Percentiles rank a stretch among this genome's conserved stretches.
phyloP scores from a whole-genome alignment of 2,113 vertebrate species.

The Macheiramphus alcinus region DNA sequence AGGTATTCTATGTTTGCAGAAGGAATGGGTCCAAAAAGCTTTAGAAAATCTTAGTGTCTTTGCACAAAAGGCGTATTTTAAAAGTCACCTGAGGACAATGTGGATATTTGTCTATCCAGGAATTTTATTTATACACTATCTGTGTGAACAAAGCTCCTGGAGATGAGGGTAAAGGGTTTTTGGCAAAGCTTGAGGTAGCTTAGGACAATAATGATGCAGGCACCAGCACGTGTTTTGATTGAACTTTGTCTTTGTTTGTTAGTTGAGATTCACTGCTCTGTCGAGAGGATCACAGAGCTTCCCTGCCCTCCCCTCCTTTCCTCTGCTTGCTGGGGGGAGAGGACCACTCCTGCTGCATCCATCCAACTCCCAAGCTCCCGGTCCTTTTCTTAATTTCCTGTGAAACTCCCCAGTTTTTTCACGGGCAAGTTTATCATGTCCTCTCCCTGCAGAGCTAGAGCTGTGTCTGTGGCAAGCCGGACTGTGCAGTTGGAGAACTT shows the following conservation, averaged over 20 bases:
- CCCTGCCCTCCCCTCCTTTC: neutral
- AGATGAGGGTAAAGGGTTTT: slow-evolving; percentile 38
- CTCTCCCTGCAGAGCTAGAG: neutral
- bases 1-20: slow-evolving; percentile 46
- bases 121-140: slow-evolving; percentile 48
- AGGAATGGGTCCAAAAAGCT: slow-evolving; percentile 42
- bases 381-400: neutral
- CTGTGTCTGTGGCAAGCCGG: neutral
- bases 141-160: slow-evolving; percentile 47
- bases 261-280: slow-evolving; percentile 29
- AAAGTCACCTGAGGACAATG: slow-evolving; percentile 37
- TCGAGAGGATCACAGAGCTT: neutral
- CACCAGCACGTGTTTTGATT: slow-evolving; percentile 21
- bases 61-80: slow-evolving; percentile 17
- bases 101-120: slow-evolving; percentile 47
- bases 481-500: neutral
- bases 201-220: slow-evolving; percentile 42
- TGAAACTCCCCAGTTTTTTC: neutral
- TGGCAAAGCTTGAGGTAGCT: slow-evolving; percentile 27
- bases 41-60: slow-evolving; percentile 46
- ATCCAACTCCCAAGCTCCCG: neutral
- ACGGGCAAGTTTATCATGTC: neutral
- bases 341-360: slow-evolving; percentile 10
- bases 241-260: slow-evolving; percentile 37
- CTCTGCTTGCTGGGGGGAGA: neutral